Evolutionary conservation across 2,113 vertebrate species (phyloP), one percentile per base, ranked within the genome.

Genomic region (Bubo scandiacus): DNA sequence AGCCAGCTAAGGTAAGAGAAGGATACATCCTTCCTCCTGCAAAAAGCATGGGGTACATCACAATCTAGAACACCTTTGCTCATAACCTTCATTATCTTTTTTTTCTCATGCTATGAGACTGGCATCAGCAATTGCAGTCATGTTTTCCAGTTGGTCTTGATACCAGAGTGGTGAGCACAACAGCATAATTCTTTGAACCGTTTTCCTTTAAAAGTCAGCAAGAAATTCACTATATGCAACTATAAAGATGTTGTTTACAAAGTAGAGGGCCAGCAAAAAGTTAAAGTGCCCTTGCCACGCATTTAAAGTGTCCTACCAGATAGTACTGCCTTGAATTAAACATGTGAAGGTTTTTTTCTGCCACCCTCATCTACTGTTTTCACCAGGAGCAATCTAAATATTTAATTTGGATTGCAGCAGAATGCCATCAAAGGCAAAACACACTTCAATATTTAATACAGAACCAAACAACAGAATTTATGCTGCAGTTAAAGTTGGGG

Each of bases 331-430:
- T 42, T 72, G 54, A 84, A 77, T 88, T 88, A 77, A 93, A 81
- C 40, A 54, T 2, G 11, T 51, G 82, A 94, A 93, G 75, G 72
- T 10, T 90, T 96, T 90, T 90, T 57, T 94, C 80, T 93, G 90
- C 86, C 80, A 96, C 68, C 63, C 57, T 96, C 86, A 72, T 51
- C 45, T 92, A 86, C 27, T 92, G 9, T 65, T 89, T 88, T 88
- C 68, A 95, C 95, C 92, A 96, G 95, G 92, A 95, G 92, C 88
- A 88, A 86, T 67, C 40, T 86, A 73, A 84, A 43, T 81, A 92
- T 75, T 88, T 86, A 59, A 95, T 93, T 43, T 86, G 79, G 57
- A 94, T 61, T 81, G 82, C 75, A 95, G 75, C 74, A 94, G 62
- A 96, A 83, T 36, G 72, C 95, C 86, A 81, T 86, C 75, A 91